Base-by-base conservation (phyloP, 2,888 invertebrate genomes). In the Conchocele bisecta region DNA sequence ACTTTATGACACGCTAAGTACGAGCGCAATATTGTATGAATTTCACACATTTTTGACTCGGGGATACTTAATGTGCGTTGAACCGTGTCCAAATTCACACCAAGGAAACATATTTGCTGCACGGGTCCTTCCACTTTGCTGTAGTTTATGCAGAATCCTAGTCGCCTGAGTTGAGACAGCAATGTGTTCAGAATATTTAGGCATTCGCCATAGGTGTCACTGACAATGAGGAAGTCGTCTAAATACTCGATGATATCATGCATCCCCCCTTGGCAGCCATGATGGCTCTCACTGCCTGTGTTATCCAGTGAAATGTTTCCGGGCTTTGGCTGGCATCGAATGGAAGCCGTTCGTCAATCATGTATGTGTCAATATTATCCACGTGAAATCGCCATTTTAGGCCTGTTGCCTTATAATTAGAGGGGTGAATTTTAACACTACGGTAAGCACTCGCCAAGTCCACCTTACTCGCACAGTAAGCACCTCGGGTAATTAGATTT, bases 121-220 rank as follows among this genome's bases (percentile, higher is more conserved):
- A 22, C 26, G 4, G 60, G 59, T 15, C 59, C 67, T 9, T 59
- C 53, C 44, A 58, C 15, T 67, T 67, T 67, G 15, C 31, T 42
- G 41, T 59, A 53, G 31, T 67, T 67, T 13, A 67, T 67, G 6
- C 44, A 26, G 39, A 67, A 67, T 3, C 67, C 59, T 37, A 60
- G 33, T 22, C 46, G 6, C 11, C 53, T 59, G 13, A 59, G 42
- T 13, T 46, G 31, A n/a, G 7, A 13, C 20, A 67, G 20, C 2
- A 67, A 46, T 26, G 17, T 26, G 35, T 51, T 39, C 4, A 46
- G 29, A 1, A 60, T 35, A 13, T 22, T 7, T 31, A 29, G 9
- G 31, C 53, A 67, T 42, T 53, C 60, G 35, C 46, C 46, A 13
- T 59, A 53, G 5, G 59, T 37, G 22, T 48, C 22, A 20, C 39